A percentile compares a stretch with the other conserved stretches of the same genome.
These are phyloP conservation scores for Drosophila borealis DNA, from an alignment of 2,888 invertebrate species.

Conservation along the genomic window DNA sequence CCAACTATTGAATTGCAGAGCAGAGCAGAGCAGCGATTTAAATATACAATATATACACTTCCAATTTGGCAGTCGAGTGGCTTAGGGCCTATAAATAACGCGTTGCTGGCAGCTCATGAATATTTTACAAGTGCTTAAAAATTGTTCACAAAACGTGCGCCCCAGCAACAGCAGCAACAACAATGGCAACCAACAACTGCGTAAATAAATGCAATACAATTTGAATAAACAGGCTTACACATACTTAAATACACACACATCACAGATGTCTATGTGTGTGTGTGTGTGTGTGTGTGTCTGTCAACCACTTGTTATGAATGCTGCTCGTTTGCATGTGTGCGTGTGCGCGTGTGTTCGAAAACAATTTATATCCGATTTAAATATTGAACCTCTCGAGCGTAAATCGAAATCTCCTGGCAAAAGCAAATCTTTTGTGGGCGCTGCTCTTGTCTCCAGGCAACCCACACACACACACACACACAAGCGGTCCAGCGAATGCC, in stretches of 20 bases:
- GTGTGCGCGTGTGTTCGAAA: conserved; percentile 25
- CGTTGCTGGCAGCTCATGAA: conserved; percentile 53
- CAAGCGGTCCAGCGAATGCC: background rate
- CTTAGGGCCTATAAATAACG: conserved; percentile 12
- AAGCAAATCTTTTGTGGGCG: conserved; percentile 38
- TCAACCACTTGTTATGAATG: conserved; percentile 75
- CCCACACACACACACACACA: conserved; percentile 1
- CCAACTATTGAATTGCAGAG: conserved; percentile 19
- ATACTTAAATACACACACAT: conserved; percentile 67
- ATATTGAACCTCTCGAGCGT: conserved; percentile 74
- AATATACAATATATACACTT: conserved; percentile 4
- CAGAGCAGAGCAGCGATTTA: conserved; percentile 1
- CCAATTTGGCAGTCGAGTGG: conserved; percentile 21
- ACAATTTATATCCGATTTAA: conserved; percentile 80
- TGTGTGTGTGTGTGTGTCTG: conserved; percentile 26
- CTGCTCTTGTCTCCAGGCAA: background rate
- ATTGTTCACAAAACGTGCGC: conserved; percentile 50
- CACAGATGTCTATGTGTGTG: conserved; percentile 22
- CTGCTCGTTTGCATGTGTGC: conserved; percentile 14
- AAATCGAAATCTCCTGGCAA: conserved; percentile 53
- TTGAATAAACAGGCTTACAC: conserved; percentile 79
- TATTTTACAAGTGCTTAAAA: conserved; percentile 72
- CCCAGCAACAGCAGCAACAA: conserved; percentile 21
- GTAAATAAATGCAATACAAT: conserved; percentile 74
- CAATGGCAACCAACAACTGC: conserved; percentile 27